Conservation (phyloP, 2,797 vertebrate species). For the Scolopax bukidnonensis region DNA sequence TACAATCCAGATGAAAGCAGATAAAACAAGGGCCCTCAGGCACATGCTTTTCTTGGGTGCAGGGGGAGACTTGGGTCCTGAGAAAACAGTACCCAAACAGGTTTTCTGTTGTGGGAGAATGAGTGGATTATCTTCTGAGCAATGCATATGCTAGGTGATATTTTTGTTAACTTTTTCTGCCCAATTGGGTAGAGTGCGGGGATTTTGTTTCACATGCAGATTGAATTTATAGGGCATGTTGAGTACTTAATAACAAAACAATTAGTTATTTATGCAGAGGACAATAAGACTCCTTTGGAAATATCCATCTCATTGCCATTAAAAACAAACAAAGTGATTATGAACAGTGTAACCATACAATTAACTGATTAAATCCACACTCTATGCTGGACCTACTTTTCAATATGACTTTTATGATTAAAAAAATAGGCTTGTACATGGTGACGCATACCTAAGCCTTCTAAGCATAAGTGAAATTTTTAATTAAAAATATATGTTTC, state of each 20-base stretch:
- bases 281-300: conserved; percentile 52
- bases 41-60: background rate
- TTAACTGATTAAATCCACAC: conserved; percentile 63
- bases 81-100: background rate
- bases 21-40: background rate
- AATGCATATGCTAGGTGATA: background rate
- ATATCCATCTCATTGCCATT: conserved; percentile 59
- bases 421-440: conserved; percentile 15
- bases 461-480: conserved; percentile 34
- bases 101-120: background rate
- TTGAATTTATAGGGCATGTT: conserved; percentile 30
- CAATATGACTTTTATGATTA: conserved; percentile 1
- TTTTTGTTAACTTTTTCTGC: background rate
- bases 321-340: conserved; percentile 68
- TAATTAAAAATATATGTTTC: conserved; percentile 59
- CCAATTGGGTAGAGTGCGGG: background rate
- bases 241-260: conserved; percentile 59
- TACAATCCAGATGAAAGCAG: background rate
- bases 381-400: conserved; percentile 20
- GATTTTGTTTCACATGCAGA: conserved; percentile 24
- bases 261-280: conserved; percentile 52
- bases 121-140: background rate
- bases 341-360: conserved; percentile 33
- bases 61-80: background rate
- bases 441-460: conserved; percentile 15